Conservation (phyloP, 2,888 invertebrate species). For the Cartodere bifasciata region DNA sequence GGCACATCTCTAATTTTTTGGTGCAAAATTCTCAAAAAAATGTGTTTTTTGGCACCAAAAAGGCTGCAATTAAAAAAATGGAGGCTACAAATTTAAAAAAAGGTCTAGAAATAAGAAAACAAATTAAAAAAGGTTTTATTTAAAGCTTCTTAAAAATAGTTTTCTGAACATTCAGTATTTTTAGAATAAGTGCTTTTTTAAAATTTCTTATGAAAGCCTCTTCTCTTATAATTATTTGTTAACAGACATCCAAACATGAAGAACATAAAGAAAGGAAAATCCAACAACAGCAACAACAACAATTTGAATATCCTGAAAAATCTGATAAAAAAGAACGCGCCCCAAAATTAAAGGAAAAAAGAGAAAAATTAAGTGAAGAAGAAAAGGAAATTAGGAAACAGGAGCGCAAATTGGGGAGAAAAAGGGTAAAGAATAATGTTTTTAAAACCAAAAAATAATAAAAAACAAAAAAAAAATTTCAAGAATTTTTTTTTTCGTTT, state of each 20-base stretch:
- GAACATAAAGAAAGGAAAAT: constrained; percentile 33
- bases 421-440: constrained; percentile 46
- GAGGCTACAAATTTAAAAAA: no score
- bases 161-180: neutral
- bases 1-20: no score
- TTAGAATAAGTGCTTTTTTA: neutral
- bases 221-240: constrained; percentile 26
- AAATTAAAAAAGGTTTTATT: neutral
- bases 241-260: constrained; percentile 38
- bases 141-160: neutral
- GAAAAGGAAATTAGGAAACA: constrained; percentile 67
- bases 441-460: neutral
- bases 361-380: constrained; percentile 59
- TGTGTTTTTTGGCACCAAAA: no score
- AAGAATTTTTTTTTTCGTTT: constrained; percentile 7
- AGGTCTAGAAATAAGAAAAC: neutral
- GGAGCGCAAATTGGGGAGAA: constrained; percentile 70
- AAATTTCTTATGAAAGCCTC: neutral
- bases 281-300: constrained; percentile 22
- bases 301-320: constrained; percentile 31
- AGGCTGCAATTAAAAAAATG: no score
- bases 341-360: constrained; percentile 40
- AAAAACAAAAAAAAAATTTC: constrained; percentile 1
- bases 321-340: constrained; percentile 40
- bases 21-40: no score